These are phyloP conservation scores for Cynopterus sphinx DNA, from an alignment of 2,797 vertebrate species.

Conservation along the genomic window DNA sequence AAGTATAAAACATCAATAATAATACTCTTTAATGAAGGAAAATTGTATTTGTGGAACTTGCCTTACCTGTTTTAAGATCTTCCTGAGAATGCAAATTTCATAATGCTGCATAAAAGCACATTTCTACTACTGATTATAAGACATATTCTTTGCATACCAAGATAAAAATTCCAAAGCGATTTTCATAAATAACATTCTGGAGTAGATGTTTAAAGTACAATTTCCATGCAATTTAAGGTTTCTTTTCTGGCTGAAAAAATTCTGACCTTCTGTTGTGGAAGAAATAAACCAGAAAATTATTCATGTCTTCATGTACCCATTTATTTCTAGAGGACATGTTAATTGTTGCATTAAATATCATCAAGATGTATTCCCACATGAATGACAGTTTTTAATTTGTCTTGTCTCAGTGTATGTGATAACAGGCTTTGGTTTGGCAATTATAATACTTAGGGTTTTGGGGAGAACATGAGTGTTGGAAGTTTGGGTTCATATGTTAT, in stretches of 20 bases:
- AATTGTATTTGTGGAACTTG: conserved; percentile 43
- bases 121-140: conserved; percentile 55
- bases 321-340: conserved; percentile 17
- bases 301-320: neutral
- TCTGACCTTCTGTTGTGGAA: neutral
- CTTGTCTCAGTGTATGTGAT: conserved; percentile 7
- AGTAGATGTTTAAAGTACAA: conserved; percentile 55
- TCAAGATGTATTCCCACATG: neutral
- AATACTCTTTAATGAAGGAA: neutral
- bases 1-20: conserved; percentile 32
- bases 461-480: neutral
- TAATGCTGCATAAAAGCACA: neutral
- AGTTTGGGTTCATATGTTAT: neutral
- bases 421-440: conserved; percentile 29
- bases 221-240: conserved; percentile 77
- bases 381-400: conserved; percentile 33
- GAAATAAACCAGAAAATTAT: neutral
- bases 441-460: neutral
- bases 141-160: conserved; percentile 53
- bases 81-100: neutral
- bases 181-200: conserved; percentile 44
- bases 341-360: conserved; percentile 49
- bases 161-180: conserved; percentile 67
- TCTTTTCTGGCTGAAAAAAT: conserved; percentile 50
- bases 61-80: neutral